Conservation (phyloP, 2,797 vertebrate genomes). For the Catamblyrhynchus diadema region DNA sequence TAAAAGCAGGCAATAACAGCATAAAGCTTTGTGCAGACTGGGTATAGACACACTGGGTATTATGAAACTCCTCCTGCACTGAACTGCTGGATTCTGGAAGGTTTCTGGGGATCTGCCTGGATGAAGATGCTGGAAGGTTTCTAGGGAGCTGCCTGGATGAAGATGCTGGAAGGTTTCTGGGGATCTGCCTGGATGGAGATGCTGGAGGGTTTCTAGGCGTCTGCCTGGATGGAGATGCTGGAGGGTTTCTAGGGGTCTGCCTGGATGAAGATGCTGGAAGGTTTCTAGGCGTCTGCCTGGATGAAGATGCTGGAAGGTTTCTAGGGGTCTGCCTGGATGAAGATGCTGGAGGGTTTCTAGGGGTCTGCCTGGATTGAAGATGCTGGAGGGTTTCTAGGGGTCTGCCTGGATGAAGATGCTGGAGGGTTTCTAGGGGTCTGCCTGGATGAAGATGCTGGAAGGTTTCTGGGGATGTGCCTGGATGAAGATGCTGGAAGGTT, state of each 20-base stretch:
- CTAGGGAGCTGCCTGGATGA: neutral
- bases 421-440: no score
- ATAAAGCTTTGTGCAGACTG: neutral
- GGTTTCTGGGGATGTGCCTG: neutral
- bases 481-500: no score
- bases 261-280: neutral
- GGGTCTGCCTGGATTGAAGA: neutral
- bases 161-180: no score
- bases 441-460: neutral
- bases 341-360: neutral
- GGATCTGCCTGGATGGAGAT: no score
- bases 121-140: neutral
- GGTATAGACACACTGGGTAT: neutral
- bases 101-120: neutral
- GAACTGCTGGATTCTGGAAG: neutral
- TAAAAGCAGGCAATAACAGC: neutral
- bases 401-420: no score
- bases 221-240: no score
- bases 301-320: no score
- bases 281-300: no score
- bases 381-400: no score
- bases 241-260: neutral
- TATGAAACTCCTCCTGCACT: rapidly evolving
- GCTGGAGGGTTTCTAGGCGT: no score
- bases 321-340: no score